Evolutionary conservation across 2,888 invertebrate genomes (phyloP).

Genomic region (Cyclophora albipunctata): DNA sequence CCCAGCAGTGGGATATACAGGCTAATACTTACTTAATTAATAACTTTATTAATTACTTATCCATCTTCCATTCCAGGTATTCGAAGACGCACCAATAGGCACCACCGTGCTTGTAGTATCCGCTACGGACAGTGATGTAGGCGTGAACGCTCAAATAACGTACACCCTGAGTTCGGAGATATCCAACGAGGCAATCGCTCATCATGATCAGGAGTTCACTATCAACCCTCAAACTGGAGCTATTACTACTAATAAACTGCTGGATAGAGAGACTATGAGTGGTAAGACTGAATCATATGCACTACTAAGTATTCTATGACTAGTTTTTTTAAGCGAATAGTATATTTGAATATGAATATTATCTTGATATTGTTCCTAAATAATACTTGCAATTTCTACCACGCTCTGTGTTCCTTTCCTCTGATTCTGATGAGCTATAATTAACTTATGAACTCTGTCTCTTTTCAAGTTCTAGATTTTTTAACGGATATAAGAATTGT

Average conservation of each 20-base stretch:
- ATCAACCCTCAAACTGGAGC: constrained; percentile 96
- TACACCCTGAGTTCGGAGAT: constrained; percentile 80
- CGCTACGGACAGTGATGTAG: constrained; percentile 95
- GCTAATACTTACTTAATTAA: not conserved
- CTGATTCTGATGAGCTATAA: no score
- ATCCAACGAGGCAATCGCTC: constrained; percentile 78
- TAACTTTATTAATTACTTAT: not conserved
- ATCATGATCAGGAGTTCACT: constrained; percentile 82
- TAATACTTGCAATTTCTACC: no score
- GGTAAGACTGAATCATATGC: constrained; percentile 40
- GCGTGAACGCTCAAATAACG: constrained; percentile 92
- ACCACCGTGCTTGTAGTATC: constrained; percentile 93
- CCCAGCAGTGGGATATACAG: no score
- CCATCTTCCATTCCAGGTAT: constrained; percentile 71
- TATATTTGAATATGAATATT: not conserved
- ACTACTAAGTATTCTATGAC: no score
- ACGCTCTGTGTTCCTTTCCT: no score
- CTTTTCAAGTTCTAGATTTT: no score
- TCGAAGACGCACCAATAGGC: constrained; percentile 94
- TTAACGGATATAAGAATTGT: no score
- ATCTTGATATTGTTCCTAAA: not conserved
- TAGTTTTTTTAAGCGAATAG: no score
- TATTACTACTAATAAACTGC: constrained; percentile 86
- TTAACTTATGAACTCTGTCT: no score
- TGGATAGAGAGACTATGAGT: constrained; percentile 89